phyloP scores from a whole-genome alignment of 1,140 invertebrate genomes.

The Drosophila burlai region DNA sequence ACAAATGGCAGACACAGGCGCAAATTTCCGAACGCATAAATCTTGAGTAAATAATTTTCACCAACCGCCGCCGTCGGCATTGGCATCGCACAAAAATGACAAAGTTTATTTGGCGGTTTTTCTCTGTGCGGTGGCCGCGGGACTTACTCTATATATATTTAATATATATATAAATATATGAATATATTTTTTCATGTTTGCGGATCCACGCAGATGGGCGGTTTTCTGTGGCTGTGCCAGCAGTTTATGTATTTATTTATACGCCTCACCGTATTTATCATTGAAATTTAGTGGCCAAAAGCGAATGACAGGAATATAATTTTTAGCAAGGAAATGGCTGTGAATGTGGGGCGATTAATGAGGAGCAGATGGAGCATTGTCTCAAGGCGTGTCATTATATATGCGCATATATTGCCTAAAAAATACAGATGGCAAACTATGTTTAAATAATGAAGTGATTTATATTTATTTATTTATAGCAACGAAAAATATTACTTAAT shows the following conservation, averaged over 20 bases:
- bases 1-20: slow-evolving; percentile 12
- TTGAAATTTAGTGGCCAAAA: slow-evolving; percentile 24
- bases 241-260: slow-evolving; percentile 28
- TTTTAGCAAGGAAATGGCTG: slow-evolving; percentile 8
- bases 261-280: slow-evolving; percentile 13
- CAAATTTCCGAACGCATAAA: slow-evolving; percentile 47
- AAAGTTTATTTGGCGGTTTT: slow-evolving; percentile 69
- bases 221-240: slow-evolving; percentile 48
- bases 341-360: neutral
- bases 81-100: slow-evolving; percentile 50
- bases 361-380: neutral
- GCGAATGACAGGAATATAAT: slow-evolving; percentile 8
- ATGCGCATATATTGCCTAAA: neutral
- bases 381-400: neutral
- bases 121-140: slow-evolving; percentile 17
- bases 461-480: neutral
- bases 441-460: neutral
- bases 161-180: slow-evolving; percentile 1
- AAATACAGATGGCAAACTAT: neutral
- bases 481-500: too few species aligned
- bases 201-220: slow-evolving; percentile 45
- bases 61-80: slow-evolving; percentile 20
- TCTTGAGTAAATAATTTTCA: slow-evolving; percentile 59
- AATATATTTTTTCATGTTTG: slow-evolving; percentile 14
- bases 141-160: slow-evolving; percentile 32